A percentile compares a stretch with the other conserved stretches of the same genome.
Evolutionary conservation across 2,888 invertebrate genomes (phyloP).

Genomic region (Drosophila mayaguana): DNA sequence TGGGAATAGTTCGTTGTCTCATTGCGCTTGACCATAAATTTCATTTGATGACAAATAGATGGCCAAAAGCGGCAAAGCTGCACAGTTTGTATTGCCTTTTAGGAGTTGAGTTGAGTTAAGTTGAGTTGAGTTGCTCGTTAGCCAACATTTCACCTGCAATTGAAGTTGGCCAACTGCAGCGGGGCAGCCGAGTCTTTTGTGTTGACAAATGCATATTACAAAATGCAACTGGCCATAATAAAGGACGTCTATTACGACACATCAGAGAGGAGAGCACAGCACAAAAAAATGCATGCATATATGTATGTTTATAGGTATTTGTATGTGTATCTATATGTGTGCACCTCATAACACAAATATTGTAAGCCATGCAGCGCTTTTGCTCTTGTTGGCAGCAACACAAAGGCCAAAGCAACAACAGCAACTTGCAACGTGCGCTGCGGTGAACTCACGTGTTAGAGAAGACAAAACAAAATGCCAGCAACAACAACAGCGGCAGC

Average conservation of each 20-base stretch:
- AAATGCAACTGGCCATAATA: conserved; percentile 71
- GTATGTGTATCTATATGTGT: neutral
- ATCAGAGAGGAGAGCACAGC: conserved; percentile 32
- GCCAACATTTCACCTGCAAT: conserved; percentile 58
- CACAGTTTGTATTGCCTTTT: conserved; percentile 37
- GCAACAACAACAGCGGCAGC: conserved; percentile 17
- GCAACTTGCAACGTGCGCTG: conserved; percentile 70
- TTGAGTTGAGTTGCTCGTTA: conserved; percentile 48
- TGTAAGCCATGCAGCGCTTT: conserved; percentile 71
- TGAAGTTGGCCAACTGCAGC: conserved; percentile 28
- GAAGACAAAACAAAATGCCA: conserved; percentile 58
- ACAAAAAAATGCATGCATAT: conserved; percentile 2
- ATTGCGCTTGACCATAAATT: conserved; percentile 42
- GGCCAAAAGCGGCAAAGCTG: conserved; percentile 28
- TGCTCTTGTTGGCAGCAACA: conserved; percentile 57
- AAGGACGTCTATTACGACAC: conserved; percentile 70
- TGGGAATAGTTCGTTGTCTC: conserved; percentile 29
- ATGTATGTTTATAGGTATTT: neutral
- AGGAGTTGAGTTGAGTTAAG: conserved; percentile 25
- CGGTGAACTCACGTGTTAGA: conserved; percentile 70
- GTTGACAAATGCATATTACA: conserved; percentile 77
- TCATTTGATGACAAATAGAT: conserved; percentile 47
- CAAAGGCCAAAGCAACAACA: conserved; percentile 62
- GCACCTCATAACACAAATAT: conserved; percentile 68
- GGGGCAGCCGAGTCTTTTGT: conserved; percentile 51